These are phyloP conservation scores for Macroglossus sobrinus DNA, from an alignment of 2,113 vertebrate genomes.

Conservation along the genomic window DNA sequence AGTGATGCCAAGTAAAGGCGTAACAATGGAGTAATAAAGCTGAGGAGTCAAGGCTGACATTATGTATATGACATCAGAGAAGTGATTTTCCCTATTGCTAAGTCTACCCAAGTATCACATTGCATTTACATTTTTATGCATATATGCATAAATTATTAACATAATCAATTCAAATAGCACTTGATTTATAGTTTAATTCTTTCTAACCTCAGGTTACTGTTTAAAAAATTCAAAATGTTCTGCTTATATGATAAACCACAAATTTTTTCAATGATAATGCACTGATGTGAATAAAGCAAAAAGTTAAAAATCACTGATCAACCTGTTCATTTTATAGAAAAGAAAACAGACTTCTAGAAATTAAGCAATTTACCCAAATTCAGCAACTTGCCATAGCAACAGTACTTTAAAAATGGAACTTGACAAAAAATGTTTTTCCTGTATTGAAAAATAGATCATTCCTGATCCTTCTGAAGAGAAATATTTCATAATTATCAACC, in stretches of 20 bases:
- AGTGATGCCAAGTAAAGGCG: background rate
- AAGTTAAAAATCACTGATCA: slow-evolving; percentile 27
- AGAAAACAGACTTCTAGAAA: slow-evolving; percentile 8
- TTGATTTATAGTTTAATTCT: slow-evolving; percentile 8
- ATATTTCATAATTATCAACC: background rate
- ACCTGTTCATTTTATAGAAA: slow-evolving; percentile 15
- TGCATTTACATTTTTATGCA: background rate
- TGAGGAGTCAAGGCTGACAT: background rate
- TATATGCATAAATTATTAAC: background rate
- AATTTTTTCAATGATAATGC: background rate
- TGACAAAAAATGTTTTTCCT: background rate
- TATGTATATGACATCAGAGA: background rate
- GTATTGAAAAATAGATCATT: background rate
- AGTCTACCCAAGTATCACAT: background rate
- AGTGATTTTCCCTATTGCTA: background rate
- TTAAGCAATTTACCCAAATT: slow-evolving; percentile 29
- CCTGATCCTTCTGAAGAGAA: background rate
- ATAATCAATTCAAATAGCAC: background rate
- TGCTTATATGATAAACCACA: background rate
- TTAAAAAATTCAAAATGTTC: background rate
- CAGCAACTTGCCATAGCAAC: slow-evolving; percentile 35
- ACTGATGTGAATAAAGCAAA: background rate
- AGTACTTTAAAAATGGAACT: slow-evolving; percentile 45
- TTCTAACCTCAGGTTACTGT: background rate
- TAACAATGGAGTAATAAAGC: background rate